Base-by-base conservation (phyloP, 2,888 invertebrate genomes). In the Acheta domesticus region DNA sequence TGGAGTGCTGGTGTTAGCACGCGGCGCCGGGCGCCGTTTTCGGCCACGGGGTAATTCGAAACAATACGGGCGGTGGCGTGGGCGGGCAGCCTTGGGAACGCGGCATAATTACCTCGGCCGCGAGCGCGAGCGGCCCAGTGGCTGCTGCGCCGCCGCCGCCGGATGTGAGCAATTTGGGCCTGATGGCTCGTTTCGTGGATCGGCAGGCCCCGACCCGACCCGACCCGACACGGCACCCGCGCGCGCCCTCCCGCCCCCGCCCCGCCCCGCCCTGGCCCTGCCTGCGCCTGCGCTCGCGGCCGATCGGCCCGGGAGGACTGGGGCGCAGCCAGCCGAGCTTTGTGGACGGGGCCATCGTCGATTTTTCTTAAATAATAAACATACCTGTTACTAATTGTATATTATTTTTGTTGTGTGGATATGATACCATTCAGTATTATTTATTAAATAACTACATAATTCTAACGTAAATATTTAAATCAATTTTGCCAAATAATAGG, bases 81-180 rank as follows among this genome's bases (percentile, higher is more conserved):
- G 12, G 8, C 62, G 62, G 36, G 62, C 12, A 62, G 62, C 62
- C 62, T 62, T 62, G 62, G 62, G 62, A 62, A n/a, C 14, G 62
- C n/a, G 62, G 62, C n/a, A 62, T 62, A 62, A 62, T 62, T 62
- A 8, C 62, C 62, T 36, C 36, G 4, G 36, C 36, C 36, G 14
- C 62, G 14, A n/a, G 14, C n/a, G 62, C 62, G 11, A 62, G n/a
- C n/a, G 62, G 62, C 62, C 62, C 62, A 62, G 3, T 62, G 62
- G 62, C 62, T 62, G 62, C 62, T 2, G 2, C 8, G 14, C 11
- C 5, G 14, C 62, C 62, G 62, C 62, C 62, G 62, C 62, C 62
- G 62, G 62, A 62, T 62, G 62, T 62, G n/a, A 62, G 62, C 62
- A 62, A 62, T 62, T 62, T 62, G 62, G 62, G n/a, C 36, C 62